These are phyloP conservation scores for Euborellia annulipes DNA, from an alignment of 1,140 invertebrate genomes.

Conservation along the genomic window DNA sequence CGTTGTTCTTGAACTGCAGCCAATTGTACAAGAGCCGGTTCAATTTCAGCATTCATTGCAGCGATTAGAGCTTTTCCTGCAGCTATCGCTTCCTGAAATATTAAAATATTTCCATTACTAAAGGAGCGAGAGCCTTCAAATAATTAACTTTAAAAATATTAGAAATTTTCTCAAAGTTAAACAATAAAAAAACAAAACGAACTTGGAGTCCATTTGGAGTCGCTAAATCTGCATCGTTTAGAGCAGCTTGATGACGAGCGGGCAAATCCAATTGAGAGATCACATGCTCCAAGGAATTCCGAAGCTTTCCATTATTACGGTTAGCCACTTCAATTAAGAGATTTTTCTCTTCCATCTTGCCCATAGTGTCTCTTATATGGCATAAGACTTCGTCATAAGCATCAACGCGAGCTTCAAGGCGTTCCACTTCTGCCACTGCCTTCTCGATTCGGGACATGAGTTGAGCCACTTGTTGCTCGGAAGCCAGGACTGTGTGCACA, in stretches of 20 bases:
- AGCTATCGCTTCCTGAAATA: constrained; percentile 53
- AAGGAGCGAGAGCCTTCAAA: no score
- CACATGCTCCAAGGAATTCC: constrained; percentile 63
- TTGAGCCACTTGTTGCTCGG: constrained; percentile 63
- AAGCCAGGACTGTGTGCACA: constrained; percentile 71
- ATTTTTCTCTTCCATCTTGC: constrained; percentile 86
- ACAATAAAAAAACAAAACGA: no score
- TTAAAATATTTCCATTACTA: no score
- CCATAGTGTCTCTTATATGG: constrained; percentile 68
- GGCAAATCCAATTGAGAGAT: constrained; percentile 64
- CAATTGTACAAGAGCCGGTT: constrained; percentile 46
- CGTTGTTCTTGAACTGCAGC: constrained; percentile 77
- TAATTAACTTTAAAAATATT: no score
- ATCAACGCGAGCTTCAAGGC: constrained; percentile 54
- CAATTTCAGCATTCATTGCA: constrained; percentile 56
- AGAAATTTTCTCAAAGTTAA: no score
- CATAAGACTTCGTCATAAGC: constrained; percentile 63
- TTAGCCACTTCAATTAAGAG: constrained; percentile 72
- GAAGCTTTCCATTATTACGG: constrained; percentile 62
- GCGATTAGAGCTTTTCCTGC: constrained; percentile 65
- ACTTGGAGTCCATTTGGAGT: constrained; percentile 54
- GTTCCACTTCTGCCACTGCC: constrained; percentile 58
- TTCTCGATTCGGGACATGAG: constrained; percentile 73
- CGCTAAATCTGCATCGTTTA: constrained; percentile 61
- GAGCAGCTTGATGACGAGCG: constrained; percentile 44